Evolutionary conservation across 2,797 vertebrate genomes (phyloP).

Genomic region (Chelidonichthys spinosus): DNA sequence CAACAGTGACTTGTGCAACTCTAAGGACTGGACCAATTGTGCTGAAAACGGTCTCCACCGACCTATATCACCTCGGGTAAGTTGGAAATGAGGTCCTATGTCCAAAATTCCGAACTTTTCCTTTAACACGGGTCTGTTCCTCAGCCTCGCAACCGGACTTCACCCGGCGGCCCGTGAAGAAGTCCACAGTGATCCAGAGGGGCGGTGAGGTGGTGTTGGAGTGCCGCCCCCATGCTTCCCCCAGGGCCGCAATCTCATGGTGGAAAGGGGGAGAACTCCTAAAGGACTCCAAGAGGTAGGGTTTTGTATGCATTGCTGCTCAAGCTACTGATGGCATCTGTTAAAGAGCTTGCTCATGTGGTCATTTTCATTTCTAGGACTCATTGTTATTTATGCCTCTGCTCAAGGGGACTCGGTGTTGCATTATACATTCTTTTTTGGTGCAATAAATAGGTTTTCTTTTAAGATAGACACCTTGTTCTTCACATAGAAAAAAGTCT

Average conservation of each 20-base stretch:
- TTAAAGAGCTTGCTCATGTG: slow-evolving; percentile 42
- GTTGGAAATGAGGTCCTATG: too few species aligned
- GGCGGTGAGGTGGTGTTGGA: slow-evolving; percentile 86
- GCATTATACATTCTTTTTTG: slow-evolving; percentile 28
- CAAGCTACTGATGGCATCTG: slow-evolving; percentile 42
- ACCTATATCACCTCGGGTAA: too few species aligned
- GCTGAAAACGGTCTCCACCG: too few species aligned
- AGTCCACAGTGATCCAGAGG: slow-evolving; percentile 84
- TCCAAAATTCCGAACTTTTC: too few species aligned
- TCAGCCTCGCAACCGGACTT: slow-evolving; percentile 90
- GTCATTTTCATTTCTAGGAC: slow-evolving; percentile 39
- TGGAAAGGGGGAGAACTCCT: slow-evolving; percentile 82
- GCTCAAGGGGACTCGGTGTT: slow-evolving; percentile 52
- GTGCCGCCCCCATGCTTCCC: slow-evolving; percentile 88
- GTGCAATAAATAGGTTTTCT: not conserved
- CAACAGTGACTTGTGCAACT: too few species aligned
- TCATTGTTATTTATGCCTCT: slow-evolving; percentile 57
- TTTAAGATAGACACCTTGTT: slow-evolving; percentile 6
- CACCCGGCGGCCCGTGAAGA: slow-evolving; percentile 86
- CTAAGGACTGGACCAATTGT: too few species aligned
- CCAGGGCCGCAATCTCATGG: slow-evolving; percentile 87
- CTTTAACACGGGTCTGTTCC: slow-evolving; percentile 48
- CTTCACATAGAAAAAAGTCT: slow-evolving; percentile 1
- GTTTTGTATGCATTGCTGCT: slow-evolving; percentile 44
- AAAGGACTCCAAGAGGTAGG: slow-evolving; percentile 84